A percentile compares a stretch with the other conserved stretches of the same genome.
Conservation (phyloP, 2,797 vertebrate species). For the Siniperca scherzeri region DNA sequence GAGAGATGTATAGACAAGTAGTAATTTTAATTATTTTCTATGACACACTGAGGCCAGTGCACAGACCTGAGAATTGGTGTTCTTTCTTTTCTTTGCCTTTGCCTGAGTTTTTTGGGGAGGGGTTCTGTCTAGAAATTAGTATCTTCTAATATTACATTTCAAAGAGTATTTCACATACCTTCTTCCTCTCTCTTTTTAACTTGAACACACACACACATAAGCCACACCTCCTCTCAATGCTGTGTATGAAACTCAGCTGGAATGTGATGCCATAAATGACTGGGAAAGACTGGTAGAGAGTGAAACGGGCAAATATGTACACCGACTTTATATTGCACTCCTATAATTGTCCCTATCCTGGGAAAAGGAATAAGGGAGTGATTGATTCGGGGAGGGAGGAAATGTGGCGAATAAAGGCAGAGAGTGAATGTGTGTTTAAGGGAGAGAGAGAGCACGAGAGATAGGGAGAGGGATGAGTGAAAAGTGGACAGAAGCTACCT, state of each 20-base stretch:
- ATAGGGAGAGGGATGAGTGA: slow-evolving; percentile 47
- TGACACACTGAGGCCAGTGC: too few species aligned
- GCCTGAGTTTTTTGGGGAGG: neutral
- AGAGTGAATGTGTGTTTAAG: slow-evolving; percentile 27
- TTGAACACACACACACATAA: neutral
- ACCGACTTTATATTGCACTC: slow-evolving; percentile 18
- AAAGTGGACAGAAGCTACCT: slow-evolving; percentile 71
- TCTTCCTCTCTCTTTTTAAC: slow-evolving; percentile 16
- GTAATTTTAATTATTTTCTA: neutral
- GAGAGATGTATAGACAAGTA: neutral
- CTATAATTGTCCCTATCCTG: slow-evolving; percentile 29
- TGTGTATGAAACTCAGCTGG: slow-evolving; percentile 50
- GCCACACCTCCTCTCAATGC: slow-evolving; percentile 28
- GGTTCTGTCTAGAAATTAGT: neutral
- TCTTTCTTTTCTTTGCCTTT: neutral
- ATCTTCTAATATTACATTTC: neutral
- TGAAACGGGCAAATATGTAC: slow-evolving; percentile 32
- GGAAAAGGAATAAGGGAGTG: slow-evolving; percentile 32
- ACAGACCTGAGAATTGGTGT: neutral
- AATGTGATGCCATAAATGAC: slow-evolving; percentile 65
- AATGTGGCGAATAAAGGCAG: slow-evolving; percentile 28
- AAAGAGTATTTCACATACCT: slow-evolving; percentile 3
- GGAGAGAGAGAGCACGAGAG: neutral
- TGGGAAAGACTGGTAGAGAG: slow-evolving; percentile 24
- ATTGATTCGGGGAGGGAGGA: slow-evolving; percentile 11